These are phyloP conservation scores for Muscina levida DNA, from an alignment of 2,888 invertebrate species.

Conservation along the genomic window DNA sequence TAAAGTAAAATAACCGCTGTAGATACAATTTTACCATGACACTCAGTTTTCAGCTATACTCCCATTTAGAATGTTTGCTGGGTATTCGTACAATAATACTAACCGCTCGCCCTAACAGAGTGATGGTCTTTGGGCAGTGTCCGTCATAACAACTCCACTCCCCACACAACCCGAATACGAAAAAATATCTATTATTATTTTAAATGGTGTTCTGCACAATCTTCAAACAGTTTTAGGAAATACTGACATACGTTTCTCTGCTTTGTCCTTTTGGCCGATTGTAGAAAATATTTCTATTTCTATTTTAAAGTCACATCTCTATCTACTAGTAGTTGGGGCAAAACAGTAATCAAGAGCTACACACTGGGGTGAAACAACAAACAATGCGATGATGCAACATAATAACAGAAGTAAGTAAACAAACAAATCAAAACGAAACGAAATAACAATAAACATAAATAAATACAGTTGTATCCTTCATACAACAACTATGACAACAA, in stretches of 20 bases:
- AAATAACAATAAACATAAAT: slow-evolving; percentile 19
- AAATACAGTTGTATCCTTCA: slow-evolving; percentile 16
- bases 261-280: not conserved
- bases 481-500: not conserved
- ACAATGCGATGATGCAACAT: not conserved
- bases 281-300: slow-evolving; percentile 16
- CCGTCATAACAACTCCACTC: not conserved
- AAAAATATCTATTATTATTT: slow-evolving; percentile 30
- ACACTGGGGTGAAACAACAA: not conserved
- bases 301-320: slow-evolving; percentile 21
- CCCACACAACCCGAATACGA: not conserved
- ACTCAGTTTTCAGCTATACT: not conserved
- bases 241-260: slow-evolving; percentile 8
- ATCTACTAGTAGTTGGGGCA: not conserved
- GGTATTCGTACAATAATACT: not conserved
- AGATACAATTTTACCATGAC: not conserved
- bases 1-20: not conserved
- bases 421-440: slow-evolving; percentile 33
- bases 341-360: too few species aligned
- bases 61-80: slow-evolving; percentile 3
- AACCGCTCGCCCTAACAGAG: not conserved
- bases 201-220: not conserved
- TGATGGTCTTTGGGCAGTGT: slow-evolving; percentile 2
- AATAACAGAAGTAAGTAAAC: slow-evolving; percentile 23
- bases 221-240: slow-evolving; percentile 22